These are phyloP conservation scores for Diplazon laetatorius DNA, from an alignment of 2,888 invertebrate genomes.

Conservation along the genomic window DNA sequence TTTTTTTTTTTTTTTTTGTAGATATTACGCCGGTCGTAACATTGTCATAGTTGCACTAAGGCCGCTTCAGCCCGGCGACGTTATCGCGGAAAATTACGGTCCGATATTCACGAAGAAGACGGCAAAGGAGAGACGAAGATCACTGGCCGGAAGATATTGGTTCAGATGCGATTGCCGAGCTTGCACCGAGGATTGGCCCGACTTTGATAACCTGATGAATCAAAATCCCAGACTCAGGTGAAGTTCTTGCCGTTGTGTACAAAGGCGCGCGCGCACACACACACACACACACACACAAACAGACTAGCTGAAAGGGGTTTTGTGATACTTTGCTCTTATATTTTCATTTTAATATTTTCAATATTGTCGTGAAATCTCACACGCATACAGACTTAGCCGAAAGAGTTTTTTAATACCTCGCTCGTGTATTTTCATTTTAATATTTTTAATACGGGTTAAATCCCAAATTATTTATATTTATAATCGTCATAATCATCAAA, in stretches of 20 bases:
- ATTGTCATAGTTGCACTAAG: slow-evolving; percentile 88
- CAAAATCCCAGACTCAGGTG: slow-evolving; percentile 82
- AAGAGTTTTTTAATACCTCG: no score
- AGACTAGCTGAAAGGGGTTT: no score
- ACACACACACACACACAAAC: no score
- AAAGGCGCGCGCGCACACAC: no score
- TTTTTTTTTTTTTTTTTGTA: slow-evolving; percentile 75
- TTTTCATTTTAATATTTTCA: no score
- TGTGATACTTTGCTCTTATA: no score
- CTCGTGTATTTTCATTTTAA: no score
- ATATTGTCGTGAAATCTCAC: no score
- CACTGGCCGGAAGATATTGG: slow-evolving; percentile 89
- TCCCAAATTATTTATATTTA: no score
- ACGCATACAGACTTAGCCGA: no score
- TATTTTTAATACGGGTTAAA: no score
- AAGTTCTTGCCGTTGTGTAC: not conserved
- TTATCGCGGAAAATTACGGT: slow-evolving; percentile 93
- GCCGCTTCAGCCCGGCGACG: slow-evolving; percentile 86
- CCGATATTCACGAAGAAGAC: slow-evolving; percentile 87
- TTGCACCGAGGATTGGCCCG: slow-evolving; percentile 90
- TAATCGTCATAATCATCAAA: no score
- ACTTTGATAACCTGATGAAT: slow-evolving; percentile 85
- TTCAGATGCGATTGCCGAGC: slow-evolving; percentile 90
- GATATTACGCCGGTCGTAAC: slow-evolving; percentile 89
- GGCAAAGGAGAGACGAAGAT: slow-evolving; percentile 85